A percentile compares a stretch with the other conserved stretches of the same genome.
Conservation (phyloP, 64 coral and sea anemone genomes). For the Anthopleura sola region DNA sequence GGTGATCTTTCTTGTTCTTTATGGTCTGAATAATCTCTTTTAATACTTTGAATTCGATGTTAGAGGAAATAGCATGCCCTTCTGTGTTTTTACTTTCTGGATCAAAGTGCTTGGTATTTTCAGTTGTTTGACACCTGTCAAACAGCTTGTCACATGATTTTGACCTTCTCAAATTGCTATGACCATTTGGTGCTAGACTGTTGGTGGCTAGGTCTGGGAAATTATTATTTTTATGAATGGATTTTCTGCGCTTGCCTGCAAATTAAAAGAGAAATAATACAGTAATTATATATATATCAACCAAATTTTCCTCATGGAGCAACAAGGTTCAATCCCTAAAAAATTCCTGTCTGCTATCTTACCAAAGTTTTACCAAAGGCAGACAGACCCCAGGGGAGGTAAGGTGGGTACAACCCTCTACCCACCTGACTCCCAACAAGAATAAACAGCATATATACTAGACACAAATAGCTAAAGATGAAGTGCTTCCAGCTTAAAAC, state of each 20-base stretch:
- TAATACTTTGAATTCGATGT: slow-evolving; percentile 11
- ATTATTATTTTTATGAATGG: background rate
- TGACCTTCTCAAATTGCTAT: background rate
- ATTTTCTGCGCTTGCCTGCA: background rate
- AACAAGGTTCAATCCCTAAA: too few relatives aligned
- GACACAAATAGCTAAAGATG: too few relatives aligned
- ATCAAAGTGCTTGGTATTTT: background rate
- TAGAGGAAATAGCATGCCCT: background rate
- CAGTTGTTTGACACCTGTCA: background rate
- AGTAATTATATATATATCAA: background rate
- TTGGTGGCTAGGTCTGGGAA: background rate
- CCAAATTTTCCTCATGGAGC: too few relatives aligned
- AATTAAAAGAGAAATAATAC: background rate
- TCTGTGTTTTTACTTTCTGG: background rate
- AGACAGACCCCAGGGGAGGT: too few relatives aligned
- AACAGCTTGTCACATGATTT: slow-evolving; percentile 9
- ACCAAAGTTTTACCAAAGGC: too few relatives aligned
- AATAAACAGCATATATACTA: too few relatives aligned
- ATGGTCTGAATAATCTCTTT: slow-evolving; percentile 5
- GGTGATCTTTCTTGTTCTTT: slow-evolving; percentile 16
- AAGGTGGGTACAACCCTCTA: too few relatives aligned
- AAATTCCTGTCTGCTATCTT: too few relatives aligned
- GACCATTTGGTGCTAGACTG: background rate
- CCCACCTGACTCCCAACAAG: too few relatives aligned
- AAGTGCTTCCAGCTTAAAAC: too few relatives aligned